Evolutionary conservation across 2,797 vertebrate genomes (phyloP), one percentile per base, ranked within the genome.

Genomic region (Tympanoctomys barrerae): DNA sequence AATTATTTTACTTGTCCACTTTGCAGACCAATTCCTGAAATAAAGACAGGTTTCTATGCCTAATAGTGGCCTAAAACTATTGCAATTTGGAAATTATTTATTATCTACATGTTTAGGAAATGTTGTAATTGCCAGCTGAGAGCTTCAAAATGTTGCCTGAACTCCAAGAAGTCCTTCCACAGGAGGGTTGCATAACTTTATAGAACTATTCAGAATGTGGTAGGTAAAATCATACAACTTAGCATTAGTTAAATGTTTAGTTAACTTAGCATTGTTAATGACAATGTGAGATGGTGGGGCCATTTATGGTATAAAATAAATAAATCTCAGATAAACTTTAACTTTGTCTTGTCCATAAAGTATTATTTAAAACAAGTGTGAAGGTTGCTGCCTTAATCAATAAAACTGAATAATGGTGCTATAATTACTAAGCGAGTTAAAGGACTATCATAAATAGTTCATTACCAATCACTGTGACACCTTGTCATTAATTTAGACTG

Each of bases 91-190:
- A 86, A 94, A 93, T 87, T 88, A n/a, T 90, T 73, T 73, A 89
- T 75, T 77, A 94, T 94, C 85, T 80, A 61, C 87, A 66, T 96
- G 85, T 94, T 96, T 96, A 83, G 85, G 82, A 93, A 90, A 83
- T 59, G 68, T 64, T 19, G 71, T 96, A 90, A 94, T 97, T 96
- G 62, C 59, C 89, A 96, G 46, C 77, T n/a, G 83, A 97, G 93
- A 96, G 94, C 89, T 96, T 84, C 96, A 95, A 98, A 97, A 94
- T 98, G 97, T 96, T 95, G 94, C 97, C 93, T 97, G 97, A 98
- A 42, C 71, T 75, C 71, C 42, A 28, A 75, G 39, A 46, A 36
- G 71, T 75, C 97, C 94, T 81, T 88, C 96, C 92, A 97, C 97
- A 97, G 91, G 92, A 97, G 97, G 97, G 96, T 96, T 98, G 66